phyloP scores from a whole-genome alignment of 1,140 invertebrate genomes.

The Caerostris extrusa region DNA sequence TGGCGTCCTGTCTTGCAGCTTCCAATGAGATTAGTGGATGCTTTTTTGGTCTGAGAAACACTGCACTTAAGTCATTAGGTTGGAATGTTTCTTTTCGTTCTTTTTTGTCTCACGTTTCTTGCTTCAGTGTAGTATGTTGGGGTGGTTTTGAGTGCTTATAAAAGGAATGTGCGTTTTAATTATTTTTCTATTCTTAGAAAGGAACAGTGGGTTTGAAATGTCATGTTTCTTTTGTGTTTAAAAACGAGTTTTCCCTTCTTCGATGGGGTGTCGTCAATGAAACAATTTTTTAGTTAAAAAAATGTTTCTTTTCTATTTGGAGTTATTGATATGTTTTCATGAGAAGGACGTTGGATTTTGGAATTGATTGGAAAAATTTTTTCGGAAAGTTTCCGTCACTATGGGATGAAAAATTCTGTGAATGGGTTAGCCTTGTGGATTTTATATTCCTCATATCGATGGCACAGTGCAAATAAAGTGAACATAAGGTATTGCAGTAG shows the following conservation, averaged over 20 bases:
- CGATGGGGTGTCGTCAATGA: background rate
- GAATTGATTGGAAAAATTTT: too few species aligned
- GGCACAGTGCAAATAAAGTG: too few species aligned
- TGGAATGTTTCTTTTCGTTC: background rate
- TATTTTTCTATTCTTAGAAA: too few species aligned
- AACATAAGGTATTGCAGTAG: too few species aligned
- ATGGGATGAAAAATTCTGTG: too few species aligned
- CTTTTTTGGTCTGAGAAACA: background rate
- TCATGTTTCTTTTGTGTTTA: background rate
- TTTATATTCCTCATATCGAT: too few species aligned
- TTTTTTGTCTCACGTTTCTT: background rate
- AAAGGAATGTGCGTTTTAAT: too few species aligned
- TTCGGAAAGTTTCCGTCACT: too few species aligned
- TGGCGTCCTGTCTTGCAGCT: background rate
- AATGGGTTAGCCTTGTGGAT: too few species aligned
- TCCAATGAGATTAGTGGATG: background rate
- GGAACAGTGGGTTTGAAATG: background rate
- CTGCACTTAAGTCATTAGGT: background rate
- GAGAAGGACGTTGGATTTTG: too few species aligned
- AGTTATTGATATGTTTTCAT: background rate
- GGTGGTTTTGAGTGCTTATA: too few species aligned
- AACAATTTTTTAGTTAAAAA: background rate
- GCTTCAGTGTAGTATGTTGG: background rate
- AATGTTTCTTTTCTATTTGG: background rate
- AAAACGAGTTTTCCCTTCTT: background rate